A percentile compares a stretch with the other conserved stretches of the same genome.
Evolutionary conservation across 2,113 vertebrate genomes (phyloP).

Genomic region (Gyps fulvus): DNA sequence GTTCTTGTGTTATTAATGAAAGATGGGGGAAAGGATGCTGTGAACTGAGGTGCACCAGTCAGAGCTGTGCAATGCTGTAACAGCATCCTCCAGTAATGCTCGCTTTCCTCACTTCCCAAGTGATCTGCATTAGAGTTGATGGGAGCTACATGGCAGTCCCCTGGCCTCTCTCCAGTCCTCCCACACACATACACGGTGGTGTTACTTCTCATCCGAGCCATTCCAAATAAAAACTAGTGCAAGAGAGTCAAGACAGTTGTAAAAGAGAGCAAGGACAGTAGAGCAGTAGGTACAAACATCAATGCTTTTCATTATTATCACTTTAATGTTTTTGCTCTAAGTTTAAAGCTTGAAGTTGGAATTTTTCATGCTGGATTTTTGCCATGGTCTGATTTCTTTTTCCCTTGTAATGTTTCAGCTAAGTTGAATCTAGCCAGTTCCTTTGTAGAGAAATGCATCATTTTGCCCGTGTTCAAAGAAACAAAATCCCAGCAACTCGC

Average conservation of each 20-base stretch:
- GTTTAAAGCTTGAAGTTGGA: not conserved
- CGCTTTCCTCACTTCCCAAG: not conserved
- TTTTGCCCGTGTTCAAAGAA: not conserved
- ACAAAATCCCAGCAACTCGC: not conserved
- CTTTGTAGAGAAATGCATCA: not conserved
- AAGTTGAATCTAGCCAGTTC: not conserved
- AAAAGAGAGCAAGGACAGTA: not conserved
- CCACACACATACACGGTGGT: not conserved
- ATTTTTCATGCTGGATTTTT: not conserved
- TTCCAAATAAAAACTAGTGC: not conserved
- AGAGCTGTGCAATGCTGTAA: not conserved
- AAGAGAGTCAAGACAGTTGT: not conserved
- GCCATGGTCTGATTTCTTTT: not conserved
- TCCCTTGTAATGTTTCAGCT: not conserved
- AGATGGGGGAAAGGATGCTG: not conserved
- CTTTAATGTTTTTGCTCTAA: not conserved
- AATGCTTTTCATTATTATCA: not conserved
- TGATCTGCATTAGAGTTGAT: not conserved
- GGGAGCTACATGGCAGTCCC: not conserved
- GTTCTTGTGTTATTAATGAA: not conserved
- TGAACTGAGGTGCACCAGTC: not conserved
- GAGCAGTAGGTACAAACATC: not conserved
- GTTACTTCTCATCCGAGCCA: not conserved
- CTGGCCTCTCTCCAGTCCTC: not conserved
- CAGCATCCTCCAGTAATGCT: not conserved